phyloP scores from a whole-genome alignment of 2,888 invertebrate genomes.

The Dugesia japonica region DNA sequence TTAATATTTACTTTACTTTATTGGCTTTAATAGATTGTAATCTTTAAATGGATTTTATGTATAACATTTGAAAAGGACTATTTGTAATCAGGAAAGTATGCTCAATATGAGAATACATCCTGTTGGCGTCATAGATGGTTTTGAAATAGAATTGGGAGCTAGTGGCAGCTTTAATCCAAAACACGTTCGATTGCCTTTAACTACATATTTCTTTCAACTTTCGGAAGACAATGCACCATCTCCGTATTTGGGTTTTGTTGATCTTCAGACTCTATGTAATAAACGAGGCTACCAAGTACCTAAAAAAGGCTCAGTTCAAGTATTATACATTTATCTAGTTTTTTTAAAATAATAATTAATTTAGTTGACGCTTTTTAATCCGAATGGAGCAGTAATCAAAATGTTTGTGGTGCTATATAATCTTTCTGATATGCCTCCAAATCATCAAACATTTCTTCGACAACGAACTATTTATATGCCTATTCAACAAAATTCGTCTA shows the following conservation, averaged over 20 bases:
- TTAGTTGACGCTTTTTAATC: slow-evolving; percentile 68
- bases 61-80: no score
- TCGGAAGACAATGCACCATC: slow-evolving; percentile 71
- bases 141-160: slow-evolving; percentile 77
- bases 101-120: slow-evolving; percentile 79
- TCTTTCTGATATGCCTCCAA: slow-evolving; percentile 75
- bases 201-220: slow-evolving; percentile 75
- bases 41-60: no score
- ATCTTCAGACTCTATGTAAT: slow-evolving; percentile 28
- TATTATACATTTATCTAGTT: slow-evolving; percentile 44
- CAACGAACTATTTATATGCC: slow-evolving; percentile 77
- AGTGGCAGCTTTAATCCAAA: slow-evolving; percentile 82
- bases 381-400: slow-evolving; percentile 76
- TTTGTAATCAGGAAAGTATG: slow-evolving; percentile 58
- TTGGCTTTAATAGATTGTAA: no score
- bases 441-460: slow-evolving; percentile 77
- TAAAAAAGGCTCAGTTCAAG: slow-evolving; percentile 76
- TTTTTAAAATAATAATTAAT: background rate
- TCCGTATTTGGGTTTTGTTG: slow-evolving; percentile 61
- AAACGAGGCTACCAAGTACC: slow-evolving; percentile 79
- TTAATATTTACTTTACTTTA: no score
- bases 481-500: slow-evolving; percentile 34
- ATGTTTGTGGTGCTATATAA: slow-evolving; percentile 94
- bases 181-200: slow-evolving; percentile 73
- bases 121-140: slow-evolving; percentile 81